Conservation (phyloP, 2,797 vertebrate genomes). For the Diplodus sargus region DNA sequence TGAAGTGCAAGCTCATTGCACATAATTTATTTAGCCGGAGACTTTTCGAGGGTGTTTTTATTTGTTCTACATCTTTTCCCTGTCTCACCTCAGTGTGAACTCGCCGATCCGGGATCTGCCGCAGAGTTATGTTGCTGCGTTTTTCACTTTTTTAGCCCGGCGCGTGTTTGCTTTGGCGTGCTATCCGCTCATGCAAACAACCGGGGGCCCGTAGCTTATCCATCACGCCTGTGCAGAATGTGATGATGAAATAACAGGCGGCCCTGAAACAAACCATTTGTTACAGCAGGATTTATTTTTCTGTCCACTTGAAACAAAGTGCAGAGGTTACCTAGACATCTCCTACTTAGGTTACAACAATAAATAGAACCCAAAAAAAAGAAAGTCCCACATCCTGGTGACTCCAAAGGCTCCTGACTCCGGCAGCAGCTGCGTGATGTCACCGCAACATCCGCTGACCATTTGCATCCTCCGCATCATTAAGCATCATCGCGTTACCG, state of each 20-base stretch:
- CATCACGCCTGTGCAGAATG: conserved; percentile 94
- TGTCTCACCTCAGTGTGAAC: conserved; percentile 95
- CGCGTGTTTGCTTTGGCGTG: conserved; percentile 96
- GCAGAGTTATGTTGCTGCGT: conserved; percentile 87
- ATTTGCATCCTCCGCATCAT: conserved; percentile 73
- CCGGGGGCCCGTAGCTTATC: conserved; percentile 89
- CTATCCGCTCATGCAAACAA: conserved; percentile 91
- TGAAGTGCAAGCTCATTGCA: conserved; percentile 79
- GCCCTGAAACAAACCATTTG: conserved; percentile 94
- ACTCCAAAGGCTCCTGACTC: conserved; percentile 35
- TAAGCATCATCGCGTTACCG: conserved; percentile 62
- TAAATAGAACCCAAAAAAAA: conserved; percentile 72
- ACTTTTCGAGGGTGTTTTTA: conserved; percentile 90
- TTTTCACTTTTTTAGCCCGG: conserved; percentile 72
- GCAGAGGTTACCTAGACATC: conserved; percentile 81
- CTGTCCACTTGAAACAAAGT: conserved; percentile 81
- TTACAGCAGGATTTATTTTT: conserved; percentile 82
- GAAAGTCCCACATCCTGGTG: conserved; percentile 61
- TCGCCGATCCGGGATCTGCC: conserved; percentile 87
- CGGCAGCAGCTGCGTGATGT: conserved; percentile 69
- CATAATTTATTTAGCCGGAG: conserved; percentile 93
- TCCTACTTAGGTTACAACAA: conserved; percentile 83
- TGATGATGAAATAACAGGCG: conserved; percentile 95
- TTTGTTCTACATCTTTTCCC: conserved; percentile 90
- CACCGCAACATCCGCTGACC: conserved; percentile 64